phyloP scores from a whole-genome alignment of 2,113 vertebrate species.

The Phoxinus phoxinus region DNA sequence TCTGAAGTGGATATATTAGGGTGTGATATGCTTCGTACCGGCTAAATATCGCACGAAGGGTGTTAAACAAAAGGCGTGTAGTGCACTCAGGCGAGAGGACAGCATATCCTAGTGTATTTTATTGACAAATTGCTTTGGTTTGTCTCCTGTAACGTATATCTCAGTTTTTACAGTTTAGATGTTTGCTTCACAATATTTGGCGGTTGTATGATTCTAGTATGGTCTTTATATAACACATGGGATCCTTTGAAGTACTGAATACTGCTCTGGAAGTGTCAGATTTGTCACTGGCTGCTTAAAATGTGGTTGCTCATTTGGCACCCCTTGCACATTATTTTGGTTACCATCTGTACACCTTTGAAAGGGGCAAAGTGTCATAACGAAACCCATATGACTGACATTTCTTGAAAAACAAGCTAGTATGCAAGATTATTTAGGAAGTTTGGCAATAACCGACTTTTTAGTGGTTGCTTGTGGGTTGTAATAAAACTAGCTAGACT shows the following conservation, averaged over 20 bases:
- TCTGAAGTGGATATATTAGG: not conserved
- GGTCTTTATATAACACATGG: not conserved
- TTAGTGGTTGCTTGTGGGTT: not conserved
- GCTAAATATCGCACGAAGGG: constrained; percentile 13
- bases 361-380: not conserved
- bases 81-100: constrained; percentile 21
- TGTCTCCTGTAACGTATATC: not conserved
- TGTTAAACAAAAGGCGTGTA: constrained; percentile 40
- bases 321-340: not conserved
- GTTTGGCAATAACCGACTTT: not conserved
- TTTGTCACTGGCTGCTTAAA: not conserved
- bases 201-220: not conserved
- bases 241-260: not conserved
- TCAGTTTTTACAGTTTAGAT: not conserved
- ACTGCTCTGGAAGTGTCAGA: not conserved
- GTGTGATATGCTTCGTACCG: not conserved
- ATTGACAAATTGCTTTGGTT: not conserved
- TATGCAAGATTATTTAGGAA: not conserved
- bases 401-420: constrained; percentile 26
- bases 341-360: not conserved
- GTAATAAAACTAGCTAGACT: not conserved
- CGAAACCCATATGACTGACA: not conserved
- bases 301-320: not conserved
- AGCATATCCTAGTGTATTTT: not conserved
- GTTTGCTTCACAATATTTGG: not conserved